Conservation (phyloP, 1,140 invertebrate genomes). For the Cylas formicarius region DNA sequence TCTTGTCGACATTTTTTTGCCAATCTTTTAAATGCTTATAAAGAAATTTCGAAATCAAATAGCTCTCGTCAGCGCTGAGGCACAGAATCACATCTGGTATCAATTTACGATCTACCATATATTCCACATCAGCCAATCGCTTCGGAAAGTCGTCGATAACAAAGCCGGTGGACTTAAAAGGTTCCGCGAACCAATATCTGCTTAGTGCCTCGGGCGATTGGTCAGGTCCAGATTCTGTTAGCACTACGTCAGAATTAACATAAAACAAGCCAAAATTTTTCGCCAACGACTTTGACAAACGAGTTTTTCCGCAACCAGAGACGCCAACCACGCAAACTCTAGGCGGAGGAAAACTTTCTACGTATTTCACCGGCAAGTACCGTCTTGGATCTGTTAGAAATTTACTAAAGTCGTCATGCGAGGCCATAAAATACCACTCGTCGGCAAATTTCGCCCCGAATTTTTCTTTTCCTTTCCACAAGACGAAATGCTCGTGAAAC, state of each 20-base stretch:
- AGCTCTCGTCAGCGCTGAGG: conserved; percentile 37
- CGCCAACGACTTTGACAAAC: conserved; percentile 43
- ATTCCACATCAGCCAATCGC: conserved; percentile 43
- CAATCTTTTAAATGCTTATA: conserved; percentile 35
- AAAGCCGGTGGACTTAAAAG: conserved; percentile 43
- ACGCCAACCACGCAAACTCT: conserved; percentile 50
- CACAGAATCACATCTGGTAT: conserved; percentile 51
- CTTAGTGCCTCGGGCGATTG: conserved; percentile 1
- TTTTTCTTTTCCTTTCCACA: conserved; percentile 51
- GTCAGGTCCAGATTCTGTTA: conserved; percentile 8
- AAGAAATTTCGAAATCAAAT: conserved; percentile 37
- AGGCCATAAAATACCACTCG: conserved; percentile 46
- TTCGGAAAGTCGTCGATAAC: conserved; percentile 53
- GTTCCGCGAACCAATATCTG: conserved; percentile 44
- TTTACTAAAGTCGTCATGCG: conserved; percentile 40
- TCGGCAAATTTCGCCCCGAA: conserved; percentile 45
- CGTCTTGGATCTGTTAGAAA: conserved; percentile 43
- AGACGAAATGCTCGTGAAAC: conserved; percentile 43
- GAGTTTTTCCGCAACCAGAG: conserved; percentile 46
- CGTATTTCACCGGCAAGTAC: conserved; percentile 42
- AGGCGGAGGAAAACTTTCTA: conserved; percentile 42
- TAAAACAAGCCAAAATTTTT: conserved; percentile 48
- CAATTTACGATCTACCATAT: conserved; percentile 42
- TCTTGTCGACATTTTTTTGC: conserved; percentile 26
- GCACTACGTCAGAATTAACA: conserved; percentile 42